Percentiles rank a stretch among this genome's conserved stretches.
Conservation (phyloP, 2,888 invertebrate genomes). For the Lathronympha strigana region DNA sequence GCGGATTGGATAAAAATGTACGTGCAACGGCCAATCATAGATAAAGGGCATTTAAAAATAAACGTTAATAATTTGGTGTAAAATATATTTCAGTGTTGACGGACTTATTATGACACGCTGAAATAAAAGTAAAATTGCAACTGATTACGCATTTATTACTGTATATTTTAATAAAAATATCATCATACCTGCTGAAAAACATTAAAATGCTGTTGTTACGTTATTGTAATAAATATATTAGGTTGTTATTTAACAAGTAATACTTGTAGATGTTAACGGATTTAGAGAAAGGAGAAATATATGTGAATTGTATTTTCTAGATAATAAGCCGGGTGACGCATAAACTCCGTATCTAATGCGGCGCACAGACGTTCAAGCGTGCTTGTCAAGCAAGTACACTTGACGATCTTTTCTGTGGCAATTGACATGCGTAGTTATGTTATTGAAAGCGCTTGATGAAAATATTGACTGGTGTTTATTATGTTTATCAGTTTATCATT, state of each 20-base stretch:
- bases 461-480: no score
- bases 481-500: no score
- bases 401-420: no score
- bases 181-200: neutral
- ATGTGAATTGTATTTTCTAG: neutral
- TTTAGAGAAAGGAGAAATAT: neutral
- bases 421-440: no score
- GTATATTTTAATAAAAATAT: neutral
- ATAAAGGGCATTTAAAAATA: neutral
- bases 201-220: neutral
- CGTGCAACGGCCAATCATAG: neutral
- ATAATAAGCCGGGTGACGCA: slow-evolving; percentile 11
- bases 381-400: no score
- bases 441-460: no score
- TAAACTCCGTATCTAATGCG: neutral
- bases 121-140: neutral
- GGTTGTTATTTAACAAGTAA: neutral
- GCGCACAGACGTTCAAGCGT: no score
- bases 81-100: neutral
- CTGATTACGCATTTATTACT: neutral
- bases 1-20: slow-evolving; percentile 8
- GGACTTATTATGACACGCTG: neutral
- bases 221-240: neutral
- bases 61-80: neutral
- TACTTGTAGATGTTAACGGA: neutral